These are phyloP conservation scores for Palloptera scutellata DNA, from an alignment of 2,888 invertebrate genomes.

Conservation along the genomic window DNA sequence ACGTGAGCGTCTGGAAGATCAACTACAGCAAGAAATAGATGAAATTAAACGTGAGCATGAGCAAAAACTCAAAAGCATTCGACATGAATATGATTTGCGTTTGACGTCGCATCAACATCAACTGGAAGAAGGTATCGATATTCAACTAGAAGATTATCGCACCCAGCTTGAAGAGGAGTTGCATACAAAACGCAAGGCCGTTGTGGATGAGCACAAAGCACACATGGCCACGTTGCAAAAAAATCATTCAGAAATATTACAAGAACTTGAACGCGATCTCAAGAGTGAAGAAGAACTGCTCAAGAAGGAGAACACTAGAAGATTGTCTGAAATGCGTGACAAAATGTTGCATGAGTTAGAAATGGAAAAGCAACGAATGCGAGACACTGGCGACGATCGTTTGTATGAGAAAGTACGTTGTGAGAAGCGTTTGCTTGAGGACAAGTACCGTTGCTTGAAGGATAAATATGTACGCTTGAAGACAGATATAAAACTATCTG, in stretches of 20 bases:
- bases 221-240: constrained; percentile 60
- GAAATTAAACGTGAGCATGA: constrained; percentile 53
- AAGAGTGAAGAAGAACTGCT: constrained; percentile 72
- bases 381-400: constrained; percentile 64
- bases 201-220: constrained; percentile 67
- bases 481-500: constrained; percentile 79
- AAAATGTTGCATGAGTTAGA: constrained; percentile 70
- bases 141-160: constrained; percentile 62
- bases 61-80: constrained; percentile 62
- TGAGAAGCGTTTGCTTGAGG: constrained; percentile 76
- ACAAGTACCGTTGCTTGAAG: constrained; percentile 82
- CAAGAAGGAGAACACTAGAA: constrained; percentile 73
- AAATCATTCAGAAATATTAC: constrained; percentile 61
- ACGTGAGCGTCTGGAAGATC: constrained; percentile 60
- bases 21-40: constrained; percentile 55
- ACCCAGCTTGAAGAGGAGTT: constrained; percentile 62
- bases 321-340: constrained; percentile 71
- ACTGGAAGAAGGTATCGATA: constrained; percentile 64
- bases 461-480: constrained; percentile 83
- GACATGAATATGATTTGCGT: constrained; percentile 59
- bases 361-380: constrained; percentile 63
- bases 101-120: constrained; percentile 65
- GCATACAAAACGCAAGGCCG: constrained; percentile 65
- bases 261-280: constrained; percentile 61
- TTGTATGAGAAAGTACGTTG: constrained; percentile 73